phyloP scores from a whole-genome alignment of 2,113 vertebrate genomes.

The Lonchura striata region DNA sequence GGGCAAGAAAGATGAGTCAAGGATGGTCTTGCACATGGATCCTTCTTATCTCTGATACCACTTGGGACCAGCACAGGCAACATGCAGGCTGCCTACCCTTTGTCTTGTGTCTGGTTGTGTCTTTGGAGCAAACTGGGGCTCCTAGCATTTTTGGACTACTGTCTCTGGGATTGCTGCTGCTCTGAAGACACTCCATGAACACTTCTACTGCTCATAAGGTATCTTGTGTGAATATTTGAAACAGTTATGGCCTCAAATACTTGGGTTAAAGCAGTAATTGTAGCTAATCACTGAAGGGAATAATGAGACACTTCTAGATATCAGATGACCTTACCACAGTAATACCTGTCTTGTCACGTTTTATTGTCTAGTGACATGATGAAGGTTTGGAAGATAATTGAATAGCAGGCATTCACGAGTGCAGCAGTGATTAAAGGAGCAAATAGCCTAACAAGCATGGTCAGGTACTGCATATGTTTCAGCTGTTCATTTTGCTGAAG shows the following conservation, averaged over 20 bases:
- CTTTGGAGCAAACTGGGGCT: background rate
- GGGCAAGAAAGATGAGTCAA: background rate
- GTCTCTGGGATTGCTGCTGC: background rate
- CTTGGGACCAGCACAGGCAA: background rate
- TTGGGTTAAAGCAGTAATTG: conserved; percentile 38
- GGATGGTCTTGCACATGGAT: background rate
- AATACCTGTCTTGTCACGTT: conserved; percentile 44
- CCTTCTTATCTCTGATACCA: background rate
- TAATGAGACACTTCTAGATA: conserved; percentile 33
- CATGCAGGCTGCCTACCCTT: background rate
- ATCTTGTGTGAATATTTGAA: background rate
- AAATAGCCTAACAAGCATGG: conserved; percentile 70
- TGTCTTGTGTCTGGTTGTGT: background rate
- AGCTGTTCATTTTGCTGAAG: conserved; percentile 76
- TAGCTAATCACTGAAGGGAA: conserved; percentile 47
- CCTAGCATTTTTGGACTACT: background rate
- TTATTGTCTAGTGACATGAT: conserved; percentile 39
- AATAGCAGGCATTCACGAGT: conserved; percentile 18
- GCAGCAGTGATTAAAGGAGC: conserved; percentile 48
- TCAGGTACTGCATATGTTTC: conserved; percentile 68
- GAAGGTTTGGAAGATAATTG: conserved; percentile 54
- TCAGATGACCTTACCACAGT: conserved; percentile 46
- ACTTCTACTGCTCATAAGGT: background rate
- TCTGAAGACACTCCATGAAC: background rate
- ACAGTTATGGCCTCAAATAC: background rate